Evolutionary conservation across 2,888 invertebrate species (phyloP).

Genomic region (Liodrosophila aerea): DNA sequence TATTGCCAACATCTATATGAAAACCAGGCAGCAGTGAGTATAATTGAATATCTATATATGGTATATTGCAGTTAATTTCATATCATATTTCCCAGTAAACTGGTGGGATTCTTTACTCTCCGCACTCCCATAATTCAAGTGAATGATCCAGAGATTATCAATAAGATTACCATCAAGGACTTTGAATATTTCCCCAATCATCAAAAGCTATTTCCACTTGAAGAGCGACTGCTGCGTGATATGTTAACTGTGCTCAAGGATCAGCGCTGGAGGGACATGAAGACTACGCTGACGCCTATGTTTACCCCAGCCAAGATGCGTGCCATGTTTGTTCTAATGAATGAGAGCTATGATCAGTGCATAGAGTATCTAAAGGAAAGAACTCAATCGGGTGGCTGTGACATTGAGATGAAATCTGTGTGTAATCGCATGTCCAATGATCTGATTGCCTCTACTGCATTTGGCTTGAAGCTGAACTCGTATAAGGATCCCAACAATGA

Average conservation of each 20-base stretch:
- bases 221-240: constrained; percentile 82
- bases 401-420: constrained; percentile 70
- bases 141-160: constrained; percentile 80
- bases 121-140: constrained; percentile 68
- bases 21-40: constrained; percentile 61
- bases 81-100: constrained; percentile 78
- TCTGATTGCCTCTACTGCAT: constrained; percentile 80
- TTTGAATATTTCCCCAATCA: constrained; percentile 82
- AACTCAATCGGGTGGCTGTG: constrained; percentile 39
- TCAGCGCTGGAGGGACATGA: constrained; percentile 81
- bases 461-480: constrained; percentile 83
- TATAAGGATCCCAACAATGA: constrained; percentile 83
- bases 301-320: constrained; percentile 84
- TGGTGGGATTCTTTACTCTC: constrained; percentile 79
- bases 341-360: constrained; percentile 74
- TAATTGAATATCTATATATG: not conserved
- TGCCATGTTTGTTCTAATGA: constrained; percentile 81
- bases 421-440: constrained; percentile 80
- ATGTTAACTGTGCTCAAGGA: constrained; percentile 70
- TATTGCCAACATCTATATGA: constrained; percentile 25
- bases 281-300: constrained; percentile 83
- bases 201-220: constrained; percentile 75
- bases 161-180: constrained; percentile 79
- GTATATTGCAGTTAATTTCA: no score
- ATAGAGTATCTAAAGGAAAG: constrained; percentile 57